Evolutionary conservation across 2,888 invertebrate genomes (phyloP), one percentile per base, ranked within the genome.

Genomic region (Gonocerus acuteangulatus): DNA sequence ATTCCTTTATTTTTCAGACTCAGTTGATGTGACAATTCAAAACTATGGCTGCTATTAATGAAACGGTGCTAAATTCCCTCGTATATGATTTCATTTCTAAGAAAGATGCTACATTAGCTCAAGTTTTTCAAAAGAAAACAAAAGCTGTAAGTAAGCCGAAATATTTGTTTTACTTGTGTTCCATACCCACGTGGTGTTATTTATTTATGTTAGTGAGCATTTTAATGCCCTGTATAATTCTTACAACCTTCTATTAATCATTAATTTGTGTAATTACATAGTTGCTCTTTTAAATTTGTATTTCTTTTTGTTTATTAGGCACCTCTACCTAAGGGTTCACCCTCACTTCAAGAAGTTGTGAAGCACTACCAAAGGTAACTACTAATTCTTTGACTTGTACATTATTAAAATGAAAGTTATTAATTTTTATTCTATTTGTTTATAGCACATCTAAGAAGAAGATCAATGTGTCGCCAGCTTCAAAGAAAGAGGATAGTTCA

Each of bases 61-160:
- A 77, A 62, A 70, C 72, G 66, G 70, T 78, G 27, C 69, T 78
- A 56, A 75, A 74, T 69, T 81, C 86, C 3, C 72, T 88, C 60
- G 78, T 87, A 62, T 79, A 82, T 67, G 83, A 87, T 67, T 84
- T 80, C 77, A 74, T 89, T 62, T 72, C 76, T 62, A 80, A 78
- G 67, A 78, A 80, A 67, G 84, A 87, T 70, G 82, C 82, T 72
- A 76, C 79, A 4, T 70, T 88, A 27, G 88, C 88, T 0, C 78
- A 81, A 69, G 78, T 83, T 52, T 87, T 84, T 71, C 79, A 84
- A 70, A 80, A 82, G 70, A 86, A 85, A 75, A 80, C 82, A 1
- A 87, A 87, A 72, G 82, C 85, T 76, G 88, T 88, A 79, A 84
- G 87, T 80, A n/a, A n/a, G n/a, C n/a, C n/a, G 2, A 11, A n/a